Percentiles rank a stretch among this genome's conserved stretches.
Evolutionary conservation across 2,888 invertebrate species (phyloP).

Genomic region (Brenthis daphne): DNA sequence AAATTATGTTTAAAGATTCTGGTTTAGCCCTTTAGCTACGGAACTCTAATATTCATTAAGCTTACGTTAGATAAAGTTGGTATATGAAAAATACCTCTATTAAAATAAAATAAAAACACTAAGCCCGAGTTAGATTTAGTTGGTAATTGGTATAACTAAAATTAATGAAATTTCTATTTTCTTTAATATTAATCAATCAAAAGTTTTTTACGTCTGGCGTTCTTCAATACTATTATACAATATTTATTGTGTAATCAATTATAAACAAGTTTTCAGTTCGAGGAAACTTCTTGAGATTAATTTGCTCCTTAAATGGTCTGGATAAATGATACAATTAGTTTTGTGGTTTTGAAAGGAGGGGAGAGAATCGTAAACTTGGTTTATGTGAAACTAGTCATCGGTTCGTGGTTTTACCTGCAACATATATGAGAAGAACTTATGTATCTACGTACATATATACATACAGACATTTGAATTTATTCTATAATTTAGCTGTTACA

Average conservation of each 20-base stretch:
- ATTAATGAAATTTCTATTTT: background rate
- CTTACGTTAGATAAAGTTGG: no score
- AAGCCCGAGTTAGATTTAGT: no score
- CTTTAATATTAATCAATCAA: conserved; percentile 11
- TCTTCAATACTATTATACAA: conserved; percentile 9
- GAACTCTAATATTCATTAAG: no score
- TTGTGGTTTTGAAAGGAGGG: conserved; percentile 1
- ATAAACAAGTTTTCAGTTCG: conserved; percentile 8
- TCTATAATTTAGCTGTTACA: no score
- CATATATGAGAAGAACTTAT: no score
- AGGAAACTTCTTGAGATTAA: conserved; percentile 15
- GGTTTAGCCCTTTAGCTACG: no score
- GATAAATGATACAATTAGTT: conserved; percentile 30
- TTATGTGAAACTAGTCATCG: background rate
- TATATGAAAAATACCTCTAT: no score
- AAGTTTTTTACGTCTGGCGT: background rate
- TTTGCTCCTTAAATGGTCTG: conserved; percentile 19
- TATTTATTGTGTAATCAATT: conserved; percentile 18
- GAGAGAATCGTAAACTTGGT: background rate
- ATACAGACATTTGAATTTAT: no score
- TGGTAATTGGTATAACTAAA: background rate
- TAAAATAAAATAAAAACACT: no score
- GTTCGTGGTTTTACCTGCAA: conserved; percentile 1
- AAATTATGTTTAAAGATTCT: no score
- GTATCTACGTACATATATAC: no score